phyloP scores from a whole-genome alignment of 2,113 vertebrate genomes.

The Chloebia gouldiae region DNA sequence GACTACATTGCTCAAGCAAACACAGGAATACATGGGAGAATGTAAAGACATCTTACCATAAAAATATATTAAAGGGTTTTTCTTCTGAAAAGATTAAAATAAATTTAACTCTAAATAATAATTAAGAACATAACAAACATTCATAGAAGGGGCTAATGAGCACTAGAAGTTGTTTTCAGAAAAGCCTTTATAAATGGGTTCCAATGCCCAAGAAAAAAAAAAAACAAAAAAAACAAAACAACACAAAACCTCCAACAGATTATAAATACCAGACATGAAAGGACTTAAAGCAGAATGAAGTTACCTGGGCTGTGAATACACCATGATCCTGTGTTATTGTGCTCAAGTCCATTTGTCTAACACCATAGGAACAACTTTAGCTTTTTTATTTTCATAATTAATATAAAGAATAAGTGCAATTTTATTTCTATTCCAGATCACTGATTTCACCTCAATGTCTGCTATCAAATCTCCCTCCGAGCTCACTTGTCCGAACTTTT shows the following conservation, averaged over 20 bases:
- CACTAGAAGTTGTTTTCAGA: conserved; percentile 26
- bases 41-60: not conserved
- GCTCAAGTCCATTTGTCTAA: conserved; percentile 39
- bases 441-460: not conserved
- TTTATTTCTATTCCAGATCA: conserved; percentile 18
- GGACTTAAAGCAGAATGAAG: conserved; percentile 48
- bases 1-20: not conserved
- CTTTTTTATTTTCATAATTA: conserved; percentile 58
- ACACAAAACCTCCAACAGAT: not conserved
- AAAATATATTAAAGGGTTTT: not conserved
- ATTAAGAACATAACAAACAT: conserved; percentile 42
- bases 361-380: conserved; percentile 63
- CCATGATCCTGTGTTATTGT: conserved; percentile 26
- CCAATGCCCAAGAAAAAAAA: not conserved
- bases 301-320: conserved; percentile 46
- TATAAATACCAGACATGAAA: conserved; percentile 37
- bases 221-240: too few species aligned
- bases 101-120: conserved; percentile 60
- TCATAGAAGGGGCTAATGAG: conserved; percentile 14
- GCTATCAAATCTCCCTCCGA: not conserved
- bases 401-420: conserved; percentile 87
- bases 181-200: conserved; percentile 43
- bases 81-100: conserved; percentile 35
- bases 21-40: not conserved
- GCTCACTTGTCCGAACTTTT: conserved; percentile 94